Evolutionary conservation across 1,140 invertebrate species (phyloP).

Genomic region (Hyles euphorbiae): DNA sequence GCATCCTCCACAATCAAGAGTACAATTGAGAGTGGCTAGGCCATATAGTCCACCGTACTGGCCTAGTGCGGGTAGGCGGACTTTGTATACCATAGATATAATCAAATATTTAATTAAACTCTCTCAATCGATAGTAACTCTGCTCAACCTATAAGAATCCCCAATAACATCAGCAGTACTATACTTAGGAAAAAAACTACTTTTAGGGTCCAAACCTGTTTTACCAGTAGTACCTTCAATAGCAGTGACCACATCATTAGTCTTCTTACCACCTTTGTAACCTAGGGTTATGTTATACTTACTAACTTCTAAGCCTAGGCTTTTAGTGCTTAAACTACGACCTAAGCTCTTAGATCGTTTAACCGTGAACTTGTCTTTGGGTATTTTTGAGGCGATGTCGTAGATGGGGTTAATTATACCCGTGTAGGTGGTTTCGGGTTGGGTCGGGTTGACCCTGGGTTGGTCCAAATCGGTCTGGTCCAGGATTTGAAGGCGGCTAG

Average conservation of each 20-base stretch:
- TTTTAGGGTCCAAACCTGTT: conserved; percentile 47
- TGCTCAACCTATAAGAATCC: conserved; percentile 53
- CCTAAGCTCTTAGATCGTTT: conserved; percentile 60
- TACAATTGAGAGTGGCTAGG: too few species aligned
- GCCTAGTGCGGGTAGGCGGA: too few species aligned
- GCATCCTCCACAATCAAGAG: too few species aligned
- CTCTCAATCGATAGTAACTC: conserved; percentile 48
- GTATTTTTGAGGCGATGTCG: conserved; percentile 46
- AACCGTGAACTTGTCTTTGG: conserved; percentile 50
- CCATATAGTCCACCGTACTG: too few species aligned
- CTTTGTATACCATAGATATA: too few species aligned
- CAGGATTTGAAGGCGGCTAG: conserved; percentile 38
- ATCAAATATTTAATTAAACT: too few species aligned
- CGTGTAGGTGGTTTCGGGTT: conserved; percentile 28
- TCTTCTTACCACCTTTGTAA: conserved; percentile 37
- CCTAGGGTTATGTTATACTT: conserved; percentile 53
- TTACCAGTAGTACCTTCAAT: conserved; percentile 43
- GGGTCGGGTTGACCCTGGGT: conserved; percentile 19
- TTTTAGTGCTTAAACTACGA: conserved; percentile 48
- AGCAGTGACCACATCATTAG: conserved; percentile 60
- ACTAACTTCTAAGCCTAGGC: conserved; percentile 40
- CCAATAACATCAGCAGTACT: conserved; percentile 43
- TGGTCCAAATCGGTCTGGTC: conserved; percentile 11
- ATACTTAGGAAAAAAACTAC: conserved; percentile 46
- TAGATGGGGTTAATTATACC: conserved; percentile 61